phyloP scores from a whole-genome alignment of 2,113 vertebrate species.

The Nicator chloris region DNA sequence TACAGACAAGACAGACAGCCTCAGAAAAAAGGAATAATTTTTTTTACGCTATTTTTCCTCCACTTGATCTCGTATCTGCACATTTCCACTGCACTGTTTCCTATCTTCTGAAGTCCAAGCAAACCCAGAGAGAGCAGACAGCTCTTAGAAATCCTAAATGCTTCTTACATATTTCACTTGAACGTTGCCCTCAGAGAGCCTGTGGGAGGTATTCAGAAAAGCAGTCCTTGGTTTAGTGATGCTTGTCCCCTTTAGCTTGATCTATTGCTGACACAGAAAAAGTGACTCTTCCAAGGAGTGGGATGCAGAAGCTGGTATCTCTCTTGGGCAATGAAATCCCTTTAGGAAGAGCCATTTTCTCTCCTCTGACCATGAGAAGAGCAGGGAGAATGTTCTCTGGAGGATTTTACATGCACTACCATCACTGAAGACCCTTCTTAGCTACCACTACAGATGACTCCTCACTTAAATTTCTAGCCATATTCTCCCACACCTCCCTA shows the following conservation, averaged over 20 bases:
- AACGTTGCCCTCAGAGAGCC: background rate
- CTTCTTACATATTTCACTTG: constrained; percentile 17
- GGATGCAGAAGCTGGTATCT: background rate
- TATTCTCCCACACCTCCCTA: background rate
- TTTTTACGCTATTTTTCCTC: background rate
- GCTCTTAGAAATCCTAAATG: background rate
- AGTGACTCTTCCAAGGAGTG: background rate
- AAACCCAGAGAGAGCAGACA: background rate
- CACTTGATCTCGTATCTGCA: background rate
- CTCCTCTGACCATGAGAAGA: rapidly evolving
- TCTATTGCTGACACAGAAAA: background rate
- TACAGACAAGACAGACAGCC: background rate
- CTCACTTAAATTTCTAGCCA: background rate
- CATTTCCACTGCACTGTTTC: background rate
- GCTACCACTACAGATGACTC: background rate
- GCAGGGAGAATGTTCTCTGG: background rate
- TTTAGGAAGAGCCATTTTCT: background rate
- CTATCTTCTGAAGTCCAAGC: background rate
- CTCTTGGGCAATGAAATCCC: background rate
- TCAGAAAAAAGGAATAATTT: background rate
- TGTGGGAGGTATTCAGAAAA: constrained; percentile 8
- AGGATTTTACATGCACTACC: background rate
- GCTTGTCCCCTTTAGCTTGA: background rate
- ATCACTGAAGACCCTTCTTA: background rate
- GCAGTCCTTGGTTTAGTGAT: background rate